A percentile compares a stretch with the other conserved stretches of the same genome.
Conservation (phyloP, 2,888 invertebrate species). For the Alviniconcha strummeri region DNA sequence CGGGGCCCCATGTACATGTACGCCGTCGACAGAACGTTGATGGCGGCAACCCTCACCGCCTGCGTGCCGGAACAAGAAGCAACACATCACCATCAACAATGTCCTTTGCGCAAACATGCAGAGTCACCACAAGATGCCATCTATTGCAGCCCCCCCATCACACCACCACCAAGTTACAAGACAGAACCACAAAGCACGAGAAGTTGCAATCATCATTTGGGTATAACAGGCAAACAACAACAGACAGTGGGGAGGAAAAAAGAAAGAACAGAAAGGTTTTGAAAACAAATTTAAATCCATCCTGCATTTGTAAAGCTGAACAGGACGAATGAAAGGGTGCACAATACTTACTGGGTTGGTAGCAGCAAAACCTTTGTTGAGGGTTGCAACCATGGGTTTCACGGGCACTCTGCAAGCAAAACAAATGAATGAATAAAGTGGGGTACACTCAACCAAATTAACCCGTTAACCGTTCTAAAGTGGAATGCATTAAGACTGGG, state of each 20-base stretch:
- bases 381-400: constrained; percentile 65
- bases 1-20: constrained; percentile 85
- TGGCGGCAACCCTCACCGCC: constrained; percentile 85
- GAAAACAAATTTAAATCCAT: too few species aligned
- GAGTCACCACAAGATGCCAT: too few species aligned
- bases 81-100: not conserved
- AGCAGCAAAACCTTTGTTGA: constrained; percentile 88
- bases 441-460: too few species aligned
- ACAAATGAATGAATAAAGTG: not conserved
- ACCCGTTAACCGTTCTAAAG: too few species aligned
- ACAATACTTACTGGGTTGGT: constrained; percentile 81
- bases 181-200: not conserved
- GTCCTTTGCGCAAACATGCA: too few species aligned
- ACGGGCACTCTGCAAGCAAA: constrained; percentile 63
- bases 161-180: not conserved
- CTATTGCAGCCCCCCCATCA: not conserved
- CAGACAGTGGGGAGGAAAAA: too few species aligned
- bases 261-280: too few species aligned
- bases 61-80: constrained; percentile 41
- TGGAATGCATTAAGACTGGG: too few species aligned
- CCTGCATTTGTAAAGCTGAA: too few species aligned
- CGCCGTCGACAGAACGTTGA: constrained; percentile 84
- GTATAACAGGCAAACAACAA: too few species aligned
- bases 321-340: too few species aligned
- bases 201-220: not conserved